Evolutionary conservation across 2,888 invertebrate genomes (phyloP).

Genomic region (Amiota communis): DNA sequence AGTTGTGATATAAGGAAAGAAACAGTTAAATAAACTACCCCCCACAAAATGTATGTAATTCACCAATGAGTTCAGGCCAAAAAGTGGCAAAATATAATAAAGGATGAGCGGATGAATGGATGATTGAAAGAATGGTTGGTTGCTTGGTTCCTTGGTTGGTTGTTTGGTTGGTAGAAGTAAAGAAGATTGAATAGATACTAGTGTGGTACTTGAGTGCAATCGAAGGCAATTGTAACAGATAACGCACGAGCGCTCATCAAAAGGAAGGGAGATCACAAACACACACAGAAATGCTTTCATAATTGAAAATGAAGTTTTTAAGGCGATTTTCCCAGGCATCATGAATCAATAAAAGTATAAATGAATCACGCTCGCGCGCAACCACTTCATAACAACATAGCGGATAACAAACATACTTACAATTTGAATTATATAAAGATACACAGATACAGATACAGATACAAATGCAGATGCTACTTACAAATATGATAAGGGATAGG

Average conservation of each 20-base stretch:
- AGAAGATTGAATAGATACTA: too few relatives aligned
- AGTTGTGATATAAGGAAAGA: neutral
- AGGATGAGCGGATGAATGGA: neutral
- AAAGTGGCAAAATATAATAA: conserved; percentile 7
- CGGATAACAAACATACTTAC: conserved; percentile 46
- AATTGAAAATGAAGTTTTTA: conserved; percentile 61
- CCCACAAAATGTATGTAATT: conserved; percentile 11
- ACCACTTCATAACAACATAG: conserved; percentile 21
- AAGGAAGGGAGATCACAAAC: neutral
- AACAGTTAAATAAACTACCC: neutral
- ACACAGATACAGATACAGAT: conserved; percentile 43
- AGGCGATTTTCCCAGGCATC: conserved; percentile 63
- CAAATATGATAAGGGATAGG: neutral
- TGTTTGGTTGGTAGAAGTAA: too few relatives aligned
- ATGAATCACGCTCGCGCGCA: conserved; percentile 31
- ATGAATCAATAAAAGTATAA: conserved; percentile 5
- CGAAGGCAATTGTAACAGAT: neutral
- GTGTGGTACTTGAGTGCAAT: neutral
- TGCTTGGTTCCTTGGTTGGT: too few relatives aligned
- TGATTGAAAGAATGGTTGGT: too few relatives aligned
- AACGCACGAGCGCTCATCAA: neutral
- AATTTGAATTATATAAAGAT: conserved; percentile 45
- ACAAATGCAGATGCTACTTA: neutral
- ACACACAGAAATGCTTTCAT: conserved; percentile 33
- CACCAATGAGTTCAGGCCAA: conserved; percentile 26